phyloP scores from a whole-genome alignment of 2,113 vertebrate genomes.

The Sander vitreus region DNA sequence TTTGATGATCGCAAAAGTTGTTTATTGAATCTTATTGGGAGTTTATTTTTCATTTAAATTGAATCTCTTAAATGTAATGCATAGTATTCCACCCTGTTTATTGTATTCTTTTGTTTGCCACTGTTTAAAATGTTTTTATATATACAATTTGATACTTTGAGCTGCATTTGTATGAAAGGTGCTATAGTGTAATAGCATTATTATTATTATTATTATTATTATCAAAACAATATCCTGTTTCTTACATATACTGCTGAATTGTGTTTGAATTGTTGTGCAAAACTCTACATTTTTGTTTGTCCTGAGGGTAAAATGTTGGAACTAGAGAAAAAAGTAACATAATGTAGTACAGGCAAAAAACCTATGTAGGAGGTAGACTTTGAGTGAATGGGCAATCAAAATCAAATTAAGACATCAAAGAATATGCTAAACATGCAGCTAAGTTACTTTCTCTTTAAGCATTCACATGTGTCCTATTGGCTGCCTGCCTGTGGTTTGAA shows the following conservation, averaged over 20 bases:
- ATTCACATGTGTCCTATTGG: constrained; percentile 23
- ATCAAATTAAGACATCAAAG: constrained; percentile 54
- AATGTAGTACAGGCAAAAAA: not conserved
- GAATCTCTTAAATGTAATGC: too few relatives aligned
- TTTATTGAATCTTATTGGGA: not conserved
- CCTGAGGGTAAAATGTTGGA: not conserved
- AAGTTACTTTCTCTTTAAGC: constrained; percentile 26
- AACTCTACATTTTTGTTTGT: not conserved
- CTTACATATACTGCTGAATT: not conserved
- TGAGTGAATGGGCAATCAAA: constrained; percentile 37
- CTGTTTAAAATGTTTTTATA: not conserved
- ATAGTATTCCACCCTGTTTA: too few relatives aligned
- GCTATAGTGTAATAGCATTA: not conserved
- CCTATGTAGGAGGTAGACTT: not conserved
- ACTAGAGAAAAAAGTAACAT: not conserved
- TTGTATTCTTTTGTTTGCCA: too few relatives aligned
- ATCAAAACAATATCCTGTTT: not conserved
- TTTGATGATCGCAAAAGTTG: not conserved
- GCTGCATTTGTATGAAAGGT: not conserved
- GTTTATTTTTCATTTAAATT: not conserved
- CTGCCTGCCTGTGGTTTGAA: constrained; percentile 26
- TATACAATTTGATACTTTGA: not conserved
- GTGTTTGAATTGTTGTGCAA: not conserved
- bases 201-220: not conserved
- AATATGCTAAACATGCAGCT: constrained; percentile 11